Base-by-base conservation (phyloP, 2,888 invertebrate species). In the Oligia latruncula region DNA sequence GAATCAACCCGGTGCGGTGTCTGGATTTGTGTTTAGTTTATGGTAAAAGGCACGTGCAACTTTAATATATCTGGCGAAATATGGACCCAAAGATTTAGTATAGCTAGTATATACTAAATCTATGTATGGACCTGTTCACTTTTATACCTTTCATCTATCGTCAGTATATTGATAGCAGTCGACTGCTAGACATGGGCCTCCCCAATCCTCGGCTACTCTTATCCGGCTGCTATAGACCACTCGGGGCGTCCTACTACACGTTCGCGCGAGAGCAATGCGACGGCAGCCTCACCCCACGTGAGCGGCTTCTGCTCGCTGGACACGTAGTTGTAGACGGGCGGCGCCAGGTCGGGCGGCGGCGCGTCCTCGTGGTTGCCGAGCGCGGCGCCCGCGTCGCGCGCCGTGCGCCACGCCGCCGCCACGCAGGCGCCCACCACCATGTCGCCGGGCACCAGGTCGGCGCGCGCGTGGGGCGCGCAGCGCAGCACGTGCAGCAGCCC, bases 371-470 rank as follows among this genome's bases (percentile, higher is more conserved):
- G 92, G 87, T 96, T 96, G 4, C 94, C 93, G 1, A n/a, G 20
- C 15, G 67, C n/a, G 43, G 94, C 94, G 82, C 91, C 71, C 0
- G n/a, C 93, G 67, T 95, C 95, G 64, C 94, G 93, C 0, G 97
- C 97, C 0, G 97, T 96, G 87, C 97, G 96, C 97, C 98, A 98
- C 0, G 98, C 98, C 1, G 98, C 95, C 0, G 98, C 97, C 23
- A 98, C 97, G 91, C 98, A 96, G 73, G 98, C 97, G 91, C 98
- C 98, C 43, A 98, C 98, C 15, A 98, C 98, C 93, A 98, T 97
- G 92, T 99, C 99, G 0, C 98, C 98, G 0, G 99, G 98, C 0
- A 99, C 98, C 79, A 98, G 97, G 92, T 98, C 98, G 0, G 98
- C 98, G 0, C 97, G 92, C 1, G 96, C 96, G 17, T 97, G 96